Evolutionary conservation across 2,888 invertebrate genomes (phyloP), one percentile per base, ranked within the genome.

Genomic region (Aethes cnicana): DNA sequence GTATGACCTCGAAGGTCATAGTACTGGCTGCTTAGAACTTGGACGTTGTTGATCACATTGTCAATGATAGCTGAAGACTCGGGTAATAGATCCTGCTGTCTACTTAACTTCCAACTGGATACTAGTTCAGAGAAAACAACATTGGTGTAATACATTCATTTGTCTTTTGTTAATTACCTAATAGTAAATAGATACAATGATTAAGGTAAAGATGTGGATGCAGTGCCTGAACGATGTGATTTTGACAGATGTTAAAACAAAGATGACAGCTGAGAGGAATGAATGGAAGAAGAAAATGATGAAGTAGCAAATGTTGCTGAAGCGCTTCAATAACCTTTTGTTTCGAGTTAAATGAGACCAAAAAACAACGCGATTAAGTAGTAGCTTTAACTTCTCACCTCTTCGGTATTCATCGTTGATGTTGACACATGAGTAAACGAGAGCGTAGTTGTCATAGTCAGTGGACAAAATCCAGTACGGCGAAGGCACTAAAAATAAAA

Each of bases 361-460:
- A n/a, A n/a, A n/a, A n/a, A n/a, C 18, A 37, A 14, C 2, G 8
- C 3, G 4, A 14, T 25, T 16, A 18, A 12, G 4, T 2, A 8
- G n/a, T 2, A 16, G 12, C 14, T 26, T 2, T 9, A 7, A 17
- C 12, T n/a, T 23, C 55, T 53, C 50, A 59, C 59, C 56, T 32
- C 36, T 50, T 36, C 55, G 46, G 18, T 32, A 33, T 33, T 60
- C 56, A 0, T 49, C 43, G 14, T 35, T 21, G 6, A 49, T 23
- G 20, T 60, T 56, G 2, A 11, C 33, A 43, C 60, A 60, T 9
- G 56, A 49, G 33, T 58, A 58, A 4, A 58, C 90, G 1, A 92
- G 89, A 2, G 91, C 75, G 57, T 90, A 92, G 56, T 77, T 81
- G 1, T 77, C 77, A 64, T 92, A 92, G 66, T 92, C 92, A 0